phyloP scores from a whole-genome alignment of 2,888 invertebrate species.

The Andrena camellia region DNA sequence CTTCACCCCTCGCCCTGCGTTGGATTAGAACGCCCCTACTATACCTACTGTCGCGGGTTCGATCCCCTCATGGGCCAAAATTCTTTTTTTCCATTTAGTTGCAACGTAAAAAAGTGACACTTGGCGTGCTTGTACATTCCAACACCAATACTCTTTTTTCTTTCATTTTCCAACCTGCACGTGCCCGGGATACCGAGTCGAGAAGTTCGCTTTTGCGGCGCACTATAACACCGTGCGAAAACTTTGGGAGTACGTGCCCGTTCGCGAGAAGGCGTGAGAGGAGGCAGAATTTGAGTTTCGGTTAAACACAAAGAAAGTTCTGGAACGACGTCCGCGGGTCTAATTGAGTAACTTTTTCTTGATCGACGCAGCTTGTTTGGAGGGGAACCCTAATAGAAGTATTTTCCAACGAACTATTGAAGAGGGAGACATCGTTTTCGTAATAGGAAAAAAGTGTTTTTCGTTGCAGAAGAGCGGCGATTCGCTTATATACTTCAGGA shows the following conservation, averaged over 20 bases:
- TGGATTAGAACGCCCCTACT: too few relatives aligned
- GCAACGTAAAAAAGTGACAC: not conserved
- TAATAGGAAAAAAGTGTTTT: constrained; percentile 58
- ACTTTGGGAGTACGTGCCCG: constrained; percentile 55
- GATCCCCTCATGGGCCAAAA: constrained; percentile 54
- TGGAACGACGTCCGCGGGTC: constrained; percentile 57
- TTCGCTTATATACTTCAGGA: constrained; percentile 33
- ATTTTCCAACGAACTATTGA: constrained; percentile 48
- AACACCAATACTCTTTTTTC: not conserved
- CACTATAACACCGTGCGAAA: constrained; percentile 40
- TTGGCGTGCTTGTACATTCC: not conserved
- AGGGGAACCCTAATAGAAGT: constrained; percentile 56
- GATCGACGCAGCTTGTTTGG: constrained; percentile 63
- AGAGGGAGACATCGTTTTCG: constrained; percentile 38
- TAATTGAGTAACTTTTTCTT: constrained; percentile 74
- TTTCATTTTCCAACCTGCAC: constrained; percentile 32
- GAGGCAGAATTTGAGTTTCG: constrained; percentile 67
- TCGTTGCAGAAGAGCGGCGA: constrained; percentile 4
- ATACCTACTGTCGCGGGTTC: constrained; percentile 84
- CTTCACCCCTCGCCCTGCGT: too few relatives aligned
- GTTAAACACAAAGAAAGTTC: constrained; percentile 57
- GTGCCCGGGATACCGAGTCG: constrained; percentile 36
- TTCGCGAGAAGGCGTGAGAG: constrained; percentile 40
- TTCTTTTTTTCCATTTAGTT: not conserved
- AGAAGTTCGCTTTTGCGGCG: constrained; percentile 48